A percentile compares a stretch with the other conserved stretches of the same genome.
phyloP scores from a whole-genome alignment of 2,888 invertebrate genomes.

The Erynnis tages region DNA sequence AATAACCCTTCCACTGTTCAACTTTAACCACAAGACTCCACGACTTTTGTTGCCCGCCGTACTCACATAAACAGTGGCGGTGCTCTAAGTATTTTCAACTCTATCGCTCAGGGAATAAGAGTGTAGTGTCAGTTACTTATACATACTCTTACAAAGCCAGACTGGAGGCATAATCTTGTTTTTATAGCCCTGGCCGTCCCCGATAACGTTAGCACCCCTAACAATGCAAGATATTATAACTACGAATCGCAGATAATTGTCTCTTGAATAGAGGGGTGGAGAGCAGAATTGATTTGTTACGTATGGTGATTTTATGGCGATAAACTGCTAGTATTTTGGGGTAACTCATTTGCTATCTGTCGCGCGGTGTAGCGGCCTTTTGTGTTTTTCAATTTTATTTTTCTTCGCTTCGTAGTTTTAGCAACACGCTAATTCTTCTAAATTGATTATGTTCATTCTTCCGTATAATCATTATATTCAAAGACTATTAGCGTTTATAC shows the following conservation, averaged over 20 bases:
- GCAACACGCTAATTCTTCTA: no score
- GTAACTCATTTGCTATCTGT: background rate
- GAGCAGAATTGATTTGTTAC: constrained; percentile 60
- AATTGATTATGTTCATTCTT: no score
- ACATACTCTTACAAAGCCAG: constrained; percentile 53
- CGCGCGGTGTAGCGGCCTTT: background rate
- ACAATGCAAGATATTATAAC: constrained; percentile 75
- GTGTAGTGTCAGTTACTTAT: constrained; percentile 15
- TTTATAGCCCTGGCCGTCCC: constrained; percentile 73
- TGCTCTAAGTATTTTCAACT: constrained; percentile 11
- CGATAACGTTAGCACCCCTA: constrained; percentile 64
- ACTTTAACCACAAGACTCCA: constrained; percentile 6
- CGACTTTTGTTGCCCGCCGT: constrained; percentile 8
- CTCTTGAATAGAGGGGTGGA: constrained; percentile 38
- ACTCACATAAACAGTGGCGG: constrained; percentile 5
- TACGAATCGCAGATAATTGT: constrained; percentile 72
- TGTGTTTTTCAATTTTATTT: background rate
- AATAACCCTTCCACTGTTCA: background rate
- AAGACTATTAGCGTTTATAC: no score
- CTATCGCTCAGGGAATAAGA: constrained; percentile 16
- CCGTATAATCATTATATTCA: no score
- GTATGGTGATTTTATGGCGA: constrained; percentile 32
- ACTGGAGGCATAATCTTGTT: constrained; percentile 77
- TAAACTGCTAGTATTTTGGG: constrained; percentile 21
- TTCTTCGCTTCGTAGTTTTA: background rate